A percentile compares a stretch with the other conserved stretches of the same genome.
These are phyloP conservation scores for Drosophila vallismaia DNA, from an alignment of 2,888 invertebrate genomes.

Conservation along the genomic window DNA sequence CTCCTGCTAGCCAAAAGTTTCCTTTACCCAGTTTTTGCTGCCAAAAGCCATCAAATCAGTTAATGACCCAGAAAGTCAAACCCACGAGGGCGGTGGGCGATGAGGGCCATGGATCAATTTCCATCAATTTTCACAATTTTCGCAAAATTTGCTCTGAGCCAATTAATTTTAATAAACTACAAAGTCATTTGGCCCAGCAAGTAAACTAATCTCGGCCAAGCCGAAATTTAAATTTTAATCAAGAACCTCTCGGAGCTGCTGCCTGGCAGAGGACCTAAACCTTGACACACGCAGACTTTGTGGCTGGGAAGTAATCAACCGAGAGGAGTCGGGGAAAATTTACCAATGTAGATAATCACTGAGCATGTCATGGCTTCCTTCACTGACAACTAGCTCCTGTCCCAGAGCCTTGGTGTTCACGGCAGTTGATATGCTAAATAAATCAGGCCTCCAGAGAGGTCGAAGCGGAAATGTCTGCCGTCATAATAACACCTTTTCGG, in stretches of 20 bases:
- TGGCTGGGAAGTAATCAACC: conserved; percentile 67
- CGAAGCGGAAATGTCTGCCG: conserved; percentile 25
- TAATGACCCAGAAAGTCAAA: conserved; percentile 69
- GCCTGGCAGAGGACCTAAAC: conserved; percentile 51
- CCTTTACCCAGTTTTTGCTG: not conserved
- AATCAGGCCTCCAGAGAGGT: conserved; percentile 19
- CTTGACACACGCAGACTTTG: conserved; percentile 45
- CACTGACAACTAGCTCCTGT: not conserved
- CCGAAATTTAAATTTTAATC: conserved; percentile 73
- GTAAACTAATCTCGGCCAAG: conserved; percentile 55
- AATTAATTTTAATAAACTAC: conserved; percentile 76
- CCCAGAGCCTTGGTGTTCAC: not conserved
- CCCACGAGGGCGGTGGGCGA: conserved; percentile 20
- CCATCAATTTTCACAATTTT: conserved; percentile 44
- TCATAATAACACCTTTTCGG: conserved; percentile 36
- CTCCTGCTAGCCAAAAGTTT: conserved; percentile 32
- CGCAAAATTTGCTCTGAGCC: conserved; percentile 51
- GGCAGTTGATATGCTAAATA: conserved; percentile 28
- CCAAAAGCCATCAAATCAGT: conserved; percentile 66
- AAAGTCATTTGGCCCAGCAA: conserved; percentile 59
- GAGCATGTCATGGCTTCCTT: conserved; percentile 48
- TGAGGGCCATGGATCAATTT: conserved; percentile 26
- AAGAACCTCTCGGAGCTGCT: conserved; percentile 49
- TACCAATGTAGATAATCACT: conserved; percentile 73
- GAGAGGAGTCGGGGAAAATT: conserved; percentile 65